Evolutionary conservation across 1,140 invertebrate genomes (phyloP), one percentile per base, ranked within the genome.

Genomic region (Drosophila kanapiae): DNA sequence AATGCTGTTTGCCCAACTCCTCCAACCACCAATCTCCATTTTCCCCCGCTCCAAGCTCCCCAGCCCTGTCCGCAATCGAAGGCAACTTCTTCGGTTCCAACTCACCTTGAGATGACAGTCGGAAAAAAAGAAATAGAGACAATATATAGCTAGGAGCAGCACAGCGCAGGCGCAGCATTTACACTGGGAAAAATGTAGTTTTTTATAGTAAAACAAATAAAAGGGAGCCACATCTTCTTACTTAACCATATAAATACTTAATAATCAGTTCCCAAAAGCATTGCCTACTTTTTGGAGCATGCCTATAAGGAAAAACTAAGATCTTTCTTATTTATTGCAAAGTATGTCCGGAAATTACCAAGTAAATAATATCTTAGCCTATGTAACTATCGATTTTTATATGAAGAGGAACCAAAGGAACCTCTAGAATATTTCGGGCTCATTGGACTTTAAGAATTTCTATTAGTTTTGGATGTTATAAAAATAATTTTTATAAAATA

Each of bases 1-100:
- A 87, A 87, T 87, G 83, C 65, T 64, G 83, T 80, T 71, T 77
- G 51, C 54, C 63, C 47, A 58, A 49, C 45, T 51, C 64, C 53
- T 23, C 42, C 47, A 35, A 49, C 68, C 65, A 40, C 60, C 56
- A 42, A 37, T 11, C 42, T 61, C 31, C 60, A 37, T 9, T 14
- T 11, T 9, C 48, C 29, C 1, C 13, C 47, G n/a, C 18, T 23
- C 45, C 29, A 16, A 6, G 33, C 27, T 40, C 27, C 23, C 27
- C 16, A 18, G 11, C 2, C 51, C 40, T 40, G n/a, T 3, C n/a
- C 59, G n/a, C 6, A 31, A 51, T 51, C 48, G 48, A 47, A 65
- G 53, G 38, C 38, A 35, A 33, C 38, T 38, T 13, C 54, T 64
- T 33, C 14, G 40, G 62, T 16, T 51, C 67, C 65, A 48, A 71